These are phyloP conservation scores for Reticulitermes lucifugus DNA, from an alignment of 2,888 invertebrate species.

Conservation along the genomic window DNA sequence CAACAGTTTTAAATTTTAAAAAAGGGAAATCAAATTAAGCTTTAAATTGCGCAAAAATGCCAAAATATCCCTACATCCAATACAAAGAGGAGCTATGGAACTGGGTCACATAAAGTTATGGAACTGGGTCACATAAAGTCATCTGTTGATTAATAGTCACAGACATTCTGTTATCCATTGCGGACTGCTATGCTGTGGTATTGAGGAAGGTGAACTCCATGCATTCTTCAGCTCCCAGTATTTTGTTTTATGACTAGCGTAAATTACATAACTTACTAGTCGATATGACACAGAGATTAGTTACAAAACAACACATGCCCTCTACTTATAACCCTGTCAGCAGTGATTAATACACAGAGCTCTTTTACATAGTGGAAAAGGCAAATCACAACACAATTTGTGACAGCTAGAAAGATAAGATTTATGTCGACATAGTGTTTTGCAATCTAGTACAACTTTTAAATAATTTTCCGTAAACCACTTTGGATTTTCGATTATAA, in stretches of 20 bases:
- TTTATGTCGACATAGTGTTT: not conserved
- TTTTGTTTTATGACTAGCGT: constrained; percentile 19
- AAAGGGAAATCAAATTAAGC: not conserved
- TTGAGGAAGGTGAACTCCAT: not conserved
- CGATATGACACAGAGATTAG: not conserved
- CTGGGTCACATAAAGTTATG: not conserved
- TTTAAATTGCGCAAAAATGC: constrained; percentile 8
- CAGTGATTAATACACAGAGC: not conserved
- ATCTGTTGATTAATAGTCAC: not conserved
- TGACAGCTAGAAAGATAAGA: not conserved
- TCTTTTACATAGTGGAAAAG: not conserved
- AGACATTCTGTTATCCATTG: not conserved
- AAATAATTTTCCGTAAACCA: too few relatives aligned
- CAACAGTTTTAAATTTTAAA: too few relatives aligned
- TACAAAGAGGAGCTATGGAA: not conserved
- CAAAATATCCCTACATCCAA: not conserved
- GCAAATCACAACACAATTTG: not conserved
- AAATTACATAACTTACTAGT: not conserved
- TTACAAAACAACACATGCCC: constrained; percentile 17
- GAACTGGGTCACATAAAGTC: not conserved
- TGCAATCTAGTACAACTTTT: not conserved
- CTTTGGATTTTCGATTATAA: too few relatives aligned
- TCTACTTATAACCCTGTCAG: not conserved
- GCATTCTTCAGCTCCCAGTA: constrained; percentile 2
- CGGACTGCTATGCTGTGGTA: not conserved